Evolutionary conservation across 1,140 invertebrate species (phyloP).

Genomic region (Rhopalosiphum padi): DNA sequence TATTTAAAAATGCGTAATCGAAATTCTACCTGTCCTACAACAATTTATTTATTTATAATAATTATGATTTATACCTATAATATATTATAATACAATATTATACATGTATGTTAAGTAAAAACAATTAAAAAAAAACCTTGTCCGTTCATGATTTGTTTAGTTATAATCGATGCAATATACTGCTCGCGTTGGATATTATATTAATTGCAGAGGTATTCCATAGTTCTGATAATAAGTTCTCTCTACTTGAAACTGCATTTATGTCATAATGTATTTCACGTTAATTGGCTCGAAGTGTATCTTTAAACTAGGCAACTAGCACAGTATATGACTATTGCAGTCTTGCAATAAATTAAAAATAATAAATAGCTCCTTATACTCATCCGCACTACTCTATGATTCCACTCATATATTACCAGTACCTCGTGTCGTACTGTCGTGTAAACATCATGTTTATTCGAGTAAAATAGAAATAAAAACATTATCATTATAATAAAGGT

Average conservation of each 20-base stretch:
- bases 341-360: slow-evolving; percentile 10
- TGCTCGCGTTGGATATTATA: neutral
- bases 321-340: neutral
- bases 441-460: slow-evolving; percentile 36
- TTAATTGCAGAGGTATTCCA: neutral
- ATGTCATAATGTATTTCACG: neutral
- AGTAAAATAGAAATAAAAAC: slow-evolving; percentile 11
- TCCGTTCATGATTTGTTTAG: neutral
- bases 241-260: neutral
- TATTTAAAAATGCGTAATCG: neutral
- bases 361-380: slow-evolving; percentile 10
- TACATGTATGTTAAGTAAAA: neutral
- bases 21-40: neutral
- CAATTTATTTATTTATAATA: neutral
- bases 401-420: neutral
- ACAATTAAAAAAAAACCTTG: neutral
- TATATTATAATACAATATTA: neutral
- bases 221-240: neutral
- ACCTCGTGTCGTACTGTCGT: neutral
- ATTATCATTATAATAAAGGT: slow-evolving; percentile 28
- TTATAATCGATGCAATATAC: neutral
- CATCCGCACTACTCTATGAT: neutral
- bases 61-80: neutral
- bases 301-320: neutral
- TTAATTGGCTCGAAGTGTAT: slow-evolving; percentile 20